Percentiles rank a stretch among this genome's conserved stretches.
phyloP scores from a whole-genome alignment of 2,888 invertebrate species.

The Oscheius myriophilus region DNA sequence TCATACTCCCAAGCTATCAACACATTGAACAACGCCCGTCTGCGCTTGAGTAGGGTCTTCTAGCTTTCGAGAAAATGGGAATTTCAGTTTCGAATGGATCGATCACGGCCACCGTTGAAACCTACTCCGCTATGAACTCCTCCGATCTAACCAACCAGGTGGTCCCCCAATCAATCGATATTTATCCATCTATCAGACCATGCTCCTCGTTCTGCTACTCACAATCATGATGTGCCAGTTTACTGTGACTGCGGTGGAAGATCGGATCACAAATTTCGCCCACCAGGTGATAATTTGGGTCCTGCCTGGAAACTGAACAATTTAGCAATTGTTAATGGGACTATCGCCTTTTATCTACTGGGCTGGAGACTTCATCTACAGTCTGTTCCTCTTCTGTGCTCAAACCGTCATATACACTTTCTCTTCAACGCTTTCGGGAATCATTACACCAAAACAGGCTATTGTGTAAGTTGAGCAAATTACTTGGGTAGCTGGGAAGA shows the following conservation, averaged over 20 bases:
- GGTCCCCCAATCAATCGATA: too few species aligned
- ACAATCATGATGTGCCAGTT: slow-evolving; percentile 47
- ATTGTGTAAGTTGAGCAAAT: too few species aligned
- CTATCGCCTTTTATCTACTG: slow-evolving; percentile 53
- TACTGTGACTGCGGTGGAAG: slow-evolving; percentile 54
- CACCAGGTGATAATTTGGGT: slow-evolving; percentile 46
- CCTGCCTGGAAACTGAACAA: too few species aligned
- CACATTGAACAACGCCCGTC: background rate
- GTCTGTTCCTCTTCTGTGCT: slow-evolving; percentile 12
- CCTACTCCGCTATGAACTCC: background rate
- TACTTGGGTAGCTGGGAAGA: too few species aligned
- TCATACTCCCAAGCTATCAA: background rate
- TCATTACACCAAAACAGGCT: background rate
- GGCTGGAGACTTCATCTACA: slow-evolving; percentile 29
- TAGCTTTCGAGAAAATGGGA: too few species aligned
- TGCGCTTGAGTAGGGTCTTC: background rate
- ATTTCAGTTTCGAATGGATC: background rate
- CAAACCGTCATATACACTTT: slow-evolving; percentile 21
- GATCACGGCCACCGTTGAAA: slow-evolving; percentile 3
- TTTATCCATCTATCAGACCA: background rate
- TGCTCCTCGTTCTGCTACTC: slow-evolving; percentile 25
- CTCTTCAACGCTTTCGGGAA: slow-evolving; percentile 19
- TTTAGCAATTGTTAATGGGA: slow-evolving; percentile 59
- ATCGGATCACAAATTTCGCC: slow-evolving; percentile 47
- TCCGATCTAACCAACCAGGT: background rate